Percentiles rank a stretch among this genome's conserved stretches.
These are phyloP conservation scores for Zosterops hypoxanthus DNA, from an alignment of 2,113 vertebrate genomes.

Conservation along the genomic window DNA sequence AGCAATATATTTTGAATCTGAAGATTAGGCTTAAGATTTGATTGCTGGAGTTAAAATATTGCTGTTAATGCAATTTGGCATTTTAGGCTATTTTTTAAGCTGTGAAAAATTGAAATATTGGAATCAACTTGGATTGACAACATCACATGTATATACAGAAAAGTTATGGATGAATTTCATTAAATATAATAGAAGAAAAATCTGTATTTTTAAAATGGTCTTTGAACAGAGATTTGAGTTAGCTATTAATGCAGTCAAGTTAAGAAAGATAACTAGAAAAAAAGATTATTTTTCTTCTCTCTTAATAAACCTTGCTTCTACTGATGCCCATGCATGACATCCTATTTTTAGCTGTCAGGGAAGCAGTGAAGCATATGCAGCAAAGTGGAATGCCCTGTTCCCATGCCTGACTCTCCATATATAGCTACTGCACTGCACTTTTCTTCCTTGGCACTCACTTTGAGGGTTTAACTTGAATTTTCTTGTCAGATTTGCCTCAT, in stretches of 20 bases:
- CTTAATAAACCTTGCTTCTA: neutral
- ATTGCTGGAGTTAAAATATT: neutral
- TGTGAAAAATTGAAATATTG: neutral
- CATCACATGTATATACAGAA: neutral
- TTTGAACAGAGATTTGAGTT: neutral
- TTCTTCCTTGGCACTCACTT: conserved; percentile 1
- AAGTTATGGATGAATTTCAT: neutral
- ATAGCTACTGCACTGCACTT: neutral
- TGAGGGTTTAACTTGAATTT: conserved; percentile 3
- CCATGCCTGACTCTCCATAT: conserved; percentile 28
- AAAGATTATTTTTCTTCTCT: neutral
- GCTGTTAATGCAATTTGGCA: neutral
- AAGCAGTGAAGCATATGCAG: neutral
- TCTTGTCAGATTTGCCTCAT: conserved; percentile 12
- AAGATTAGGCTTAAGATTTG: neutral
- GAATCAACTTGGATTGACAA: neutral
- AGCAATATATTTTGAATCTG: conserved; percentile 56
- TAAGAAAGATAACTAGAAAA: neutral
- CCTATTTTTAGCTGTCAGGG: conserved; percentile 18
- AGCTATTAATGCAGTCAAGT: neutral
- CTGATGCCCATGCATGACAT: neutral
- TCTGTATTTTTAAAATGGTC: neutral
- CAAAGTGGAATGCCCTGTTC: conserved; percentile 11
- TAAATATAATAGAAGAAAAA: neutral
- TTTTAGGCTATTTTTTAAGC: conserved; percentile 1